Evolutionary conservation across 1,140 invertebrate species (phyloP).

Genomic region (Sipha flava): DNA sequence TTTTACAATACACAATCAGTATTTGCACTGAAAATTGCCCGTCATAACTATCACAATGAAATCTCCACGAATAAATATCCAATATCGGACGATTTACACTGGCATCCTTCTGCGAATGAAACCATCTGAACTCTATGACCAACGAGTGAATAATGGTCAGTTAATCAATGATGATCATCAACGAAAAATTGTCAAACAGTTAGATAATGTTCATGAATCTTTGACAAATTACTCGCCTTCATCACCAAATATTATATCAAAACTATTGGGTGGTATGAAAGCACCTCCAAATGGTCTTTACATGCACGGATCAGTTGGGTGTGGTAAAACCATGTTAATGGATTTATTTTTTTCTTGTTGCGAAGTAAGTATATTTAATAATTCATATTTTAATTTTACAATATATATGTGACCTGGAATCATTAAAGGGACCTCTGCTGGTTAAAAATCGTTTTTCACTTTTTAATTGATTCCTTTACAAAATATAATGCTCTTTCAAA

Average conservation of each 20-base stretch:
- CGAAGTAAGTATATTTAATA: constrained; percentile 46
- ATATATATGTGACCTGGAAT: too few species aligned
- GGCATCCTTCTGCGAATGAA: background rate
- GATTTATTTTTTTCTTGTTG: constrained; percentile 87
- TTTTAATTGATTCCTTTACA: too few species aligned
- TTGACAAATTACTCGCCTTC: constrained; percentile 54
- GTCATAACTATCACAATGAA: background rate
- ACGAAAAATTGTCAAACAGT: constrained; percentile 53
- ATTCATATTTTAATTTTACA: too few species aligned
- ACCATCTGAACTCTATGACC: constrained; percentile 24
- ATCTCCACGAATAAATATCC: background rate
- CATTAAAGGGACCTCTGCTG: too few species aligned
- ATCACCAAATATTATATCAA: constrained; percentile 44
- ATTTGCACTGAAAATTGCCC: too few species aligned
- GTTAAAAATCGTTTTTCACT: too few species aligned
- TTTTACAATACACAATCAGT: background rate
- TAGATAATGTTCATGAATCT: constrained; percentile 62
- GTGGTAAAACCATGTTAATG: constrained; percentile 98
- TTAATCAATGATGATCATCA: constrained; percentile 63
- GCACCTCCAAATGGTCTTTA: constrained; percentile 65
- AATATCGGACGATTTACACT: background rate
- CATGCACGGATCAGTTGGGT: constrained; percentile 77
- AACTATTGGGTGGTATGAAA: constrained; percentile 46
- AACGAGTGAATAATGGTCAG: constrained; percentile 54
- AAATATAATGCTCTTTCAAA: too few species aligned